Conservation (phyloP, 2,113 vertebrate species). For the Machaerirhynchus nigripectus region DNA sequence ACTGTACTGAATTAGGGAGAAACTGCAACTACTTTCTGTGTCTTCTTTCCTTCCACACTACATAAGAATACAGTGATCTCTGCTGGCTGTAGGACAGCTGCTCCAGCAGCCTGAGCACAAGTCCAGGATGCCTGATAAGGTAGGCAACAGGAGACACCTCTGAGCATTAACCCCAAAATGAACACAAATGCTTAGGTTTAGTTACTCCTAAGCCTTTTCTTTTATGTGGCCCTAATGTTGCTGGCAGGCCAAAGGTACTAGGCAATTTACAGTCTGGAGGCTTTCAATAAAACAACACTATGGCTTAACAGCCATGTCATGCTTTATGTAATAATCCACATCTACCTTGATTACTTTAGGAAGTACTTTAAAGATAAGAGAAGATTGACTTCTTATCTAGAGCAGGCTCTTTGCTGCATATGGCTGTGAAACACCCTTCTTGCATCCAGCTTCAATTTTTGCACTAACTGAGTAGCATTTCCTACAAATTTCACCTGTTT, state of each 20-base stretch:
- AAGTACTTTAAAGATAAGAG: not conserved
- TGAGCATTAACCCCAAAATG: not conserved
- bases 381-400: not conserved
- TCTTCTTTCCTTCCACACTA: not conserved
- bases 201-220: not conserved
- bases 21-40: not conserved
- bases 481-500: not conserved
- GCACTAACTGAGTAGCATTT: not conserved
- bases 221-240: not conserved
- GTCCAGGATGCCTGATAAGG: not conserved
- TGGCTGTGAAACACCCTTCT: not conserved
- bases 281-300: not conserved
- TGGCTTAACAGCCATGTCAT: not conserved
- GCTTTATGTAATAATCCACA: not conserved
- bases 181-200: not conserved
- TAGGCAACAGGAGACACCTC: not conserved
- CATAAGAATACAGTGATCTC: not conserved
- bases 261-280: not conserved
- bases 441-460: not conserved
- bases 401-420: not conserved
- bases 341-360: not conserved
- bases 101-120: not conserved
- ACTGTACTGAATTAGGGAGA: not conserved
- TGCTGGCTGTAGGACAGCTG: not conserved
- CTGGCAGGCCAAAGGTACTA: not conserved